A percentile compares a stretch with the other conserved stretches of the same genome.
phyloP scores from a whole-genome alignment of 1,140 invertebrate genomes.

The Plutomurus gul region DNA sequence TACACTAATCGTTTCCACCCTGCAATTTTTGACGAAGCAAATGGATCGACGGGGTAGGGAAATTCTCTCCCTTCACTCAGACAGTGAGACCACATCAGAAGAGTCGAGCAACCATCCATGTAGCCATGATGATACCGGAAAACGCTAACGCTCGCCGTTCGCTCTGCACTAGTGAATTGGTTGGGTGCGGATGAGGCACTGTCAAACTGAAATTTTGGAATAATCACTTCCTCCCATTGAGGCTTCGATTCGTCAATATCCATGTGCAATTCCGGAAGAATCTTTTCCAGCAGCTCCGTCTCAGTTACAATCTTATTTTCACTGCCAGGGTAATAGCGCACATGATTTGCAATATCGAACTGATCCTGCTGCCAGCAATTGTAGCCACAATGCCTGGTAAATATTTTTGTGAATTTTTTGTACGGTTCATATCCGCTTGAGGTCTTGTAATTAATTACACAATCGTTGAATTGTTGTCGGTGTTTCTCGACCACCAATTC shows the following conservation, averaged over 20 bases:
- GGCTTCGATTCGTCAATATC: constrained; percentile 49
- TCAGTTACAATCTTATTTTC: constrained; percentile 38
- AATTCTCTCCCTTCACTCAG: constrained; percentile 39
- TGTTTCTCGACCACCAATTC: constrained; percentile 31
- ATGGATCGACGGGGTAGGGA: constrained; percentile 41
- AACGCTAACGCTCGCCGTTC: not conserved
- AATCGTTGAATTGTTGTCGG: constrained; percentile 16
- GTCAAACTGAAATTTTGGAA: constrained; percentile 48
- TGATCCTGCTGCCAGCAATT: constrained; percentile 46
- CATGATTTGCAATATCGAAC: constrained; percentile 49
- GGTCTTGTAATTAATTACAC: constrained; percentile 32
- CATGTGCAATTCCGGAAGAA: constrained; percentile 13
- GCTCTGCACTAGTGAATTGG: not conserved
- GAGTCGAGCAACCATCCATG: constrained; percentile 38
- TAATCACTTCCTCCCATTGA: constrained; percentile 52
- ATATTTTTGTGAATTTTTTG: constrained; percentile 41
- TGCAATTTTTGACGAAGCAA: not conserved
- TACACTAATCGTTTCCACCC: constrained; percentile 32
- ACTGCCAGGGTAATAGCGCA: not conserved
- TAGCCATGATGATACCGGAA: constrained; percentile 47
- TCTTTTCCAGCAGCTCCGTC: constrained; percentile 27
- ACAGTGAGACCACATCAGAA: constrained; percentile 32
- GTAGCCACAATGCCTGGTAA: constrained; percentile 40
- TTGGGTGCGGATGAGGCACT: not conserved
- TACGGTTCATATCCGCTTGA: constrained; percentile 35